phyloP scores from a whole-genome alignment of 2,113 vertebrate genomes.

The Laterallus jamaicensis region DNA sequence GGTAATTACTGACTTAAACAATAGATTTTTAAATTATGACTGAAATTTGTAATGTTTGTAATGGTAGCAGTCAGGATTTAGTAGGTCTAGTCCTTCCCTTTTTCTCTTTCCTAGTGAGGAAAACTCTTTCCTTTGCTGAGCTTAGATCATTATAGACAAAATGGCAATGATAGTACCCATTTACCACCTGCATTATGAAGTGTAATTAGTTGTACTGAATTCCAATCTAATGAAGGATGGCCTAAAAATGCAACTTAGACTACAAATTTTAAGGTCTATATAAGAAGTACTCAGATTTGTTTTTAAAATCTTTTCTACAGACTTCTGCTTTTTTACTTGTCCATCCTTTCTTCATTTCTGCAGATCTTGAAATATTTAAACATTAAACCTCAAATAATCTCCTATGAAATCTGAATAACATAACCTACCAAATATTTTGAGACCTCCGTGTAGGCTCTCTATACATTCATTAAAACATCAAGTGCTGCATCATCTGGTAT shows the following conservation, averaged over 20 bases:
- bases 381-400: neutral
- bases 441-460: neutral
- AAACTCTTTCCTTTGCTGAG: neutral
- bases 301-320: neutral
- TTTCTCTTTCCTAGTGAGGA: neutral
- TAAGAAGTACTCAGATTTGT: neutral
- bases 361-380: neutral
- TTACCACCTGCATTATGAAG: neutral
- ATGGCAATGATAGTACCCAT: neutral
- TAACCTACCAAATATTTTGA: neutral
- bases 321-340: neutral
- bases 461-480: neutral
- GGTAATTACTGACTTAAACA: constrained; percentile 63
- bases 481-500: neutral
- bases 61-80: neutral
- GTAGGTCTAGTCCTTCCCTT: neutral
- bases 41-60: neutral
- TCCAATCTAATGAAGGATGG: neutral
- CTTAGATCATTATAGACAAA: neutral
- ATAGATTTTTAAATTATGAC: neutral
- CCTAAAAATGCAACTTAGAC: neutral
- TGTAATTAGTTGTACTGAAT: neutral
- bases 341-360: neutral
- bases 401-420: neutral
- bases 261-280: neutral